These are phyloP conservation scores for Glyphotaelius pellucidus DNA, from an alignment of 2,888 invertebrate species.

Conservation along the genomic window DNA sequence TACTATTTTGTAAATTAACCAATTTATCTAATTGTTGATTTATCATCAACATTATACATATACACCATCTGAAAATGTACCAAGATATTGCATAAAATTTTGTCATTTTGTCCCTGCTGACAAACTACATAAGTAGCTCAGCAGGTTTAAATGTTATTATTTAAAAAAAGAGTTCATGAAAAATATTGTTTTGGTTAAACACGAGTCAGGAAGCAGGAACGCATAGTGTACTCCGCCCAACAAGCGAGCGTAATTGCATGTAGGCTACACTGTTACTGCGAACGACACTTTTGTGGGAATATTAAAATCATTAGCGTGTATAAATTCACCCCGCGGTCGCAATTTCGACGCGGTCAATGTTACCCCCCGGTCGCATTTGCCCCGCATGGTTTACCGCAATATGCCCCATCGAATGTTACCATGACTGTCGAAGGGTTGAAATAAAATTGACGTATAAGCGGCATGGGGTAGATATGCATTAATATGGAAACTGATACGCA, in stretches of 20 bases:
- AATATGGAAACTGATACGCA: neutral
- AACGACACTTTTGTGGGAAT: conserved; percentile 55
- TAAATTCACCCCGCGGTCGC: conserved; percentile 51
- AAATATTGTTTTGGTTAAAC: neutral
- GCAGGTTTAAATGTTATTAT: too few species aligned
- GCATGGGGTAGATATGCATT: neutral
- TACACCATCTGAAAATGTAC: too few species aligned
- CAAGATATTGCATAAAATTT: too few species aligned
- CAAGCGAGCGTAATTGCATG: neutral
- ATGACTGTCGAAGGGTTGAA: conserved; percentile 33
- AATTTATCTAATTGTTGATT: too few species aligned
- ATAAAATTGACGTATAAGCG: neutral
- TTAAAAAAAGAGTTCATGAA: neutral
- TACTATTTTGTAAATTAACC: too few species aligned
- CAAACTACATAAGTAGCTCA: too few species aligned
- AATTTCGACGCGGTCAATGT: conserved; percentile 34
- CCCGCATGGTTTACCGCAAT: conserved; percentile 31
- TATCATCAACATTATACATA: too few species aligned
- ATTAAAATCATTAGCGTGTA: conserved; percentile 56
- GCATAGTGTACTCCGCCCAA: neutral
- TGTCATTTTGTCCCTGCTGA: too few species aligned
- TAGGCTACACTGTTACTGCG: neutral
- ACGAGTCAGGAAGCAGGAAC: neutral
- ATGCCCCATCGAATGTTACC: conserved; percentile 27
- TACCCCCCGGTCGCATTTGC: conserved; percentile 11